Evolutionary conservation across 2,888 invertebrate genomes (phyloP), one percentile per base, ranked within the genome.

Genomic region (Keiferia lycopersicella): DNA sequence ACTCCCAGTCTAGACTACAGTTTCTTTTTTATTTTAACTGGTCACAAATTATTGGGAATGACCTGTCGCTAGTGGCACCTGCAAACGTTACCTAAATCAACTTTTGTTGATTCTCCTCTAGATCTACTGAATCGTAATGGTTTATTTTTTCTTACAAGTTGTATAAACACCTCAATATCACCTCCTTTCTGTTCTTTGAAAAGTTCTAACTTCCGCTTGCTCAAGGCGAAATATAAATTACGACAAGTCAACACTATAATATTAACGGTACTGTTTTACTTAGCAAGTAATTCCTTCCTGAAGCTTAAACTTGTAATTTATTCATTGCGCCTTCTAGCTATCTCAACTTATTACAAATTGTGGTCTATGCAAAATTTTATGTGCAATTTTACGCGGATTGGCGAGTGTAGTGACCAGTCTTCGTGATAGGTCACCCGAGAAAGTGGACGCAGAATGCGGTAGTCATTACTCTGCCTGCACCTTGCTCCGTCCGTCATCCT

Each of bases 381-480:
- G 18, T 20, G 34, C 51, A 50, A 61, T 61, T 61, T 50, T 14
- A 14, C 39, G 16, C 41, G 26, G 41, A 39, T 22, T 14, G 22
- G 51, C 57, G 57, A 45, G 57, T 68, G 63, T 70, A 73, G 73
- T 79, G 79, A 75, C 77, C 77, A 73, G 59, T 65, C 72, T 58
- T 82, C 85, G 86, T 85, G 83, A 85, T 83, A 83, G 86, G 86
- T 86, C 83, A 81, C 30, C 65, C 75, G 86, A 80, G 87, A 87
- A 87, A 87, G 86, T 83, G 71, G 57, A 67, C 66, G 69, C 68
- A 71, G 71, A 71, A 71, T 67, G 67, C 73, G 67, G 72, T 68
- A 66, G 69, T 69, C 64, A 62, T 68, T 56, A 53, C 62, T 62
- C 18, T 66, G 38, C 34, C 61, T 58, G 34, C 38, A 50, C 59